These are phyloP conservation scores for Agonopterix arenella DNA, from an alignment of 2,888 invertebrate species.

Conservation along the genomic window DNA sequence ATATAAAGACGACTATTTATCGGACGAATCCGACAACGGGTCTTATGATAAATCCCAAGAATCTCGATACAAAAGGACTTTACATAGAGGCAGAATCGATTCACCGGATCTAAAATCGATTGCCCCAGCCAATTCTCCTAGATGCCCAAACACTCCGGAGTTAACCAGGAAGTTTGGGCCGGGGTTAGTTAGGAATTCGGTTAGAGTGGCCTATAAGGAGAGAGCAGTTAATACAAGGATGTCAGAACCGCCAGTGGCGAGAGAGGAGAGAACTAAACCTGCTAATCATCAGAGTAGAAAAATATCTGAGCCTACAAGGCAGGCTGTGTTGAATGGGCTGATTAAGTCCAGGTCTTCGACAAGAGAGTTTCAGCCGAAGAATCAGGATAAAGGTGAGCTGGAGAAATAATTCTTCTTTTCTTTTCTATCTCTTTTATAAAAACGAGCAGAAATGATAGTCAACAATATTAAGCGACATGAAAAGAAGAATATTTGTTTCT, in stretches of 20 bases:
- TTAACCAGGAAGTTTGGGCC: slow-evolving; percentile 77
- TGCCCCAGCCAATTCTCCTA: slow-evolving; percentile 63
- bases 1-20: slow-evolving; percentile 44
- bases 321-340: slow-evolving; percentile 56
- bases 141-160: slow-evolving; percentile 80
- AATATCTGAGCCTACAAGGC: slow-evolving; percentile 56
- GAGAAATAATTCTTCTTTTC: not conserved
- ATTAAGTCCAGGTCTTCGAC: slow-evolving; percentile 70
- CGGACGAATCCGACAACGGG: slow-evolving; percentile 65
- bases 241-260: slow-evolving; percentile 69
- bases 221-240: slow-evolving; percentile 78
- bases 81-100: slow-evolving; percentile 81
- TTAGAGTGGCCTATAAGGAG: slow-evolving; percentile 59
- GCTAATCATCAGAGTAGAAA: slow-evolving; percentile 60
- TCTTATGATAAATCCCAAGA: slow-evolving; percentile 57
- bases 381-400: slow-evolving; percentile 55
- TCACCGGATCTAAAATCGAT: slow-evolving; percentile 65
- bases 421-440: too few species aligned
- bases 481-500: too few species aligned
- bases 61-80: slow-evolving; percentile 82
- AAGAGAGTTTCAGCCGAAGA: slow-evolving; percentile 60
- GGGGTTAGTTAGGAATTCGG: slow-evolving; percentile 59
- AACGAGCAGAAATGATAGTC: too few species aligned
- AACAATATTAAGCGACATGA: too few species aligned
- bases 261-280: slow-evolving; percentile 51